These are phyloP conservation scores for Falco punctatus DNA, from an alignment of 2,113 vertebrate genomes.

Conservation along the genomic window DNA sequence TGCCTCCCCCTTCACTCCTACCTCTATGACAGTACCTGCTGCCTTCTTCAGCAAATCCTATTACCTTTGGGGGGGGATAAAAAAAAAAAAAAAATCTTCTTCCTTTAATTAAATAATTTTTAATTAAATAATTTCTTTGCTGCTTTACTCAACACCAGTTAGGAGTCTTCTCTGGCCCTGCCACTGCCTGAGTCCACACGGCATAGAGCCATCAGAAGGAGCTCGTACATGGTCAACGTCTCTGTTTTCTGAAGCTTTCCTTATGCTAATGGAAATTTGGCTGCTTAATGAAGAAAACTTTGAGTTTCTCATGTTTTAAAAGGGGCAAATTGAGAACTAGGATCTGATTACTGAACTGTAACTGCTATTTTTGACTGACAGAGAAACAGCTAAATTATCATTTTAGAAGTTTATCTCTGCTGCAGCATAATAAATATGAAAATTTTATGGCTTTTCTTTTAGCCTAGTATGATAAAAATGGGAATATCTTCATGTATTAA, in stretches of 20 bases:
- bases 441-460: not conserved
- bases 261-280: not conserved
- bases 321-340: not conserved
- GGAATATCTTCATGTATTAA: constrained; percentile 8
- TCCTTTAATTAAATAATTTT: not conserved
- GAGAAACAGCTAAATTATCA: constrained; percentile 10
- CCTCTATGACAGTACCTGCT: not conserved
- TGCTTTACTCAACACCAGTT: not conserved
- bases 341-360: not conserved
- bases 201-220: not conserved
- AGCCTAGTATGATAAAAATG: constrained; percentile 6
- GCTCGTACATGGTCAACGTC: not conserved
- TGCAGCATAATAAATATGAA: not conserved
- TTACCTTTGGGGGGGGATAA: not conserved
- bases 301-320: not conserved
- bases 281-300: not conserved
- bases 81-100: not conserved
- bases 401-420: constrained; percentile 10
- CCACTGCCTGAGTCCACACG: rapidly evolving
- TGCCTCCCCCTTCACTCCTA: not conserved
- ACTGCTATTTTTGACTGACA: constrained; percentile 4
- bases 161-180: not conserved
- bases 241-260: not conserved
- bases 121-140: not conserved
- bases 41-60: not conserved